Base-by-base conservation (phyloP, 1,140 invertebrate species). In the Propsilocerus akamusi region DNA sequence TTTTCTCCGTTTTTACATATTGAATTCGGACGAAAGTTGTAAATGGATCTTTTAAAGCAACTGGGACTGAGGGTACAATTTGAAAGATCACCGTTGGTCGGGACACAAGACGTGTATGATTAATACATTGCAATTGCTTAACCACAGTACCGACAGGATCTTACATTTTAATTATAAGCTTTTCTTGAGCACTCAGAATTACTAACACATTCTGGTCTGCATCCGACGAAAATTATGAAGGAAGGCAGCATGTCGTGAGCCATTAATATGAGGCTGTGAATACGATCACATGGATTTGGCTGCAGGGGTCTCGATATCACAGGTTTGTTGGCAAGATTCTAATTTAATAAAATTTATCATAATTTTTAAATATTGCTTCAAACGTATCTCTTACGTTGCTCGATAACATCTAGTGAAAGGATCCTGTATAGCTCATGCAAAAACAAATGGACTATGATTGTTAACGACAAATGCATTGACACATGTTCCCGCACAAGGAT, bases 261-360 rank as follows among this genome's bases (percentile, higher is more conserved):
- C 76, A 26, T 77, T 74, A 5, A 81, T 68, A 26, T 78, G 75
- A 51, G 76, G 74, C 59, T 80, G 73, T 26, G 85, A 83, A 62
- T 89, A 84, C 0, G 80, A 75, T 17, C 86, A 61, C 86, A 90
- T 0, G 85, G 84, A 48, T 81, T 83, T 22, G 82, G 32, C 80
- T 58, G 55, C 86, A 89, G 2, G 84, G 83, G 64, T 86, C 81
- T 52, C 68, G 68, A 53, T 63, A 62, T 28, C 56, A 57, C 26
- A n/a, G n/a, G n/a, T n/a, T n/a, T n/a, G 60, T 58, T 14, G 64
- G 60, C 48, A 53, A 37, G 32, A 59, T 48, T 67, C 63, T 41
- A 62, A 63, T 51, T 54, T 57, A 17, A 58, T 58, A 62, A 59
- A 32, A 57, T 58, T 55, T 63, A 59, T n/a, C n/a, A n/a, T n/a